Percentiles rank a stretch among this genome's conserved stretches.
phyloP scores from a whole-genome alignment of 2,113 vertebrate species.

The Nothoprocta perdicaria region DNA sequence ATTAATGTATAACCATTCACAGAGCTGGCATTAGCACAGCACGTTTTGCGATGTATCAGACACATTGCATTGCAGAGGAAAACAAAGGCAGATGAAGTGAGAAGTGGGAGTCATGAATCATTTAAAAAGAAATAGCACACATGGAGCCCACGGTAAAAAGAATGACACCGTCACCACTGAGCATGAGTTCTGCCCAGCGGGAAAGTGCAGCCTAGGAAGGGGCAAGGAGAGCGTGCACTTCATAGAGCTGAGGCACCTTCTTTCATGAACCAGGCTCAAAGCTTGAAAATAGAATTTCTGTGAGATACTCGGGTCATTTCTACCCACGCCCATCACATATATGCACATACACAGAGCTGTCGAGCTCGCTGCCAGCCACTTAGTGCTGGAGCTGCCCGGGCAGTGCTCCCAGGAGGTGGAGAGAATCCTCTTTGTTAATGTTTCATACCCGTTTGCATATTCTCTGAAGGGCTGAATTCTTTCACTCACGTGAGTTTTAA shows the following conservation, averaged over 20 bases:
- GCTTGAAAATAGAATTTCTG: not conserved
- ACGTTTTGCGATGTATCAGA: conserved; percentile 69
- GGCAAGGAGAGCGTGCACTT: not conserved
- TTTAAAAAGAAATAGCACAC: conserved; percentile 40
- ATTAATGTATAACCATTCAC: not conserved
- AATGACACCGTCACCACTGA: not conserved
- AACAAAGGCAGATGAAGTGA: conserved; percentile 76
- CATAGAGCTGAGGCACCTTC: not conserved
- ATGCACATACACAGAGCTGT: not conserved
- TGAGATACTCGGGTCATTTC: accelerated
- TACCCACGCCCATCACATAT: not conserved
- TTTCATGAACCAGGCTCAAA: not conserved
- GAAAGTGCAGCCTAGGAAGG: not conserved
- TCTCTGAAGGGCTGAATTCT: not conserved
- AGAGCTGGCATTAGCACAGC: conserved; percentile 63
- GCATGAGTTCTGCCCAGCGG: not conserved
- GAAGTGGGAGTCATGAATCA: conserved; percentile 75
- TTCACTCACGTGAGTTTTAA: not conserved
- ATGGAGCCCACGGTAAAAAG: conserved; percentile 22
- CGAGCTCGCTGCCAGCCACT: not conserved
- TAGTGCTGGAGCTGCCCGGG: not conserved
- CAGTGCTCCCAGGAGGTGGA: not conserved
- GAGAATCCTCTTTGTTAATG: not conserved
- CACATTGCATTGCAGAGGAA: conserved; percentile 69
- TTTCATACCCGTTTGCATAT: not conserved